These are phyloP conservation scores for Synergus umbraculus DNA, from an alignment of 2,888 invertebrate genomes.

Conservation along the genomic window DNA sequence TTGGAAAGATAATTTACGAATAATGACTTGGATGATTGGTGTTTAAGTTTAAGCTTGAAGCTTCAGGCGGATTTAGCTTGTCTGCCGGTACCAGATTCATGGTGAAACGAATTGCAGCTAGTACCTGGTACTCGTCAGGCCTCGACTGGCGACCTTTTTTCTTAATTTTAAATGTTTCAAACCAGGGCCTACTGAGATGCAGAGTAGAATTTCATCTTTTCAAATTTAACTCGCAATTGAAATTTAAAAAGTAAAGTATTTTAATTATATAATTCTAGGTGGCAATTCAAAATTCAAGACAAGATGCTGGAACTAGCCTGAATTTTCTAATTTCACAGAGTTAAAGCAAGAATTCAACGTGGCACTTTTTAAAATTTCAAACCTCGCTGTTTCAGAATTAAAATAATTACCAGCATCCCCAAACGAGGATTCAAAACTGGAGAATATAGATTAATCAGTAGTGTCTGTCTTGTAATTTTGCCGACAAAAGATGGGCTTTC, in stretches of 20 bases:
- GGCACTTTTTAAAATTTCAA: conserved; percentile 5
- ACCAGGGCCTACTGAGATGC: too few species aligned
- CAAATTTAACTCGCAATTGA: neutral
- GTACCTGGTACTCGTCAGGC: neutral
- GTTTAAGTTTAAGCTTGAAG: neutral
- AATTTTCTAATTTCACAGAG: neutral
- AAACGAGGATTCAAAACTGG: neutral
- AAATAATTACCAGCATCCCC: conserved; percentile 16
- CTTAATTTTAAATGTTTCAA: neutral
- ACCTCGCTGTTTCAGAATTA: neutral
- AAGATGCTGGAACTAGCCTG: too few species aligned
- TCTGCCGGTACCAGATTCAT: neutral
- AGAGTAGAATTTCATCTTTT: neutral
- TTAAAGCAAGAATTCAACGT: neutral
- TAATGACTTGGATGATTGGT: neutral
- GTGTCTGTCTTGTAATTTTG: conserved; percentile 28
- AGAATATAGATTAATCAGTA: conserved; percentile 16
- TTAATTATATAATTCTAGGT: too few species aligned
- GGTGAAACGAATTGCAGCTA: neutral
- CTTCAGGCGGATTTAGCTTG: neutral
- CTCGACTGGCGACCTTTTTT: neutral
- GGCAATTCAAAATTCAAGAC: too few species aligned
- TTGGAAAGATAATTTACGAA: neutral
- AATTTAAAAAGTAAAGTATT: too few species aligned
- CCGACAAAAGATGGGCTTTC: conserved; percentile 38